A percentile compares a stretch with the other conserved stretches of the same genome.
Evolutionary conservation across 2,113 vertebrate species (phyloP).

Genomic region (Petrocephalus zakoni): DNA sequence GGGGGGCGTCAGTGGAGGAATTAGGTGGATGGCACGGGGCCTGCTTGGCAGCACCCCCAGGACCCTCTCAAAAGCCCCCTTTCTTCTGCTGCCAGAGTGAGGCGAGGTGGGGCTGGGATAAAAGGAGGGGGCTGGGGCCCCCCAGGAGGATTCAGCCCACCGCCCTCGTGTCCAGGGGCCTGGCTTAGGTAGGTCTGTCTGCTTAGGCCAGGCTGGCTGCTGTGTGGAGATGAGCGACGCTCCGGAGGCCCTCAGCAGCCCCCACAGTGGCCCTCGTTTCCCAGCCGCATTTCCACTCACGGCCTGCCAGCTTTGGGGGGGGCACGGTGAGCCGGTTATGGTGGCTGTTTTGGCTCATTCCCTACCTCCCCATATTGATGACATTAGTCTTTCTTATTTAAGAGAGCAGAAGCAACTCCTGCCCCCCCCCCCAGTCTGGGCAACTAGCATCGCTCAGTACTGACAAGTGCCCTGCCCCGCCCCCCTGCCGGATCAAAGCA

Average conservation of each 20-base stretch:
- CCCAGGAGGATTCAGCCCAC: background rate
- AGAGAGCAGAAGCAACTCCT: background rate
- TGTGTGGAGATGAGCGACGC: background rate
- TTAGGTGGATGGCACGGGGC: conserved; percentile 44
- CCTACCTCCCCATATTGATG: conserved; percentile 29
- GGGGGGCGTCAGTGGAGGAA: conserved; percentile 49
- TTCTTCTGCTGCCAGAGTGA: conserved; percentile 61
- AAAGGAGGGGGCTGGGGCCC: conserved; percentile 24
- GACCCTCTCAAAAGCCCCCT: conserved; percentile 42
- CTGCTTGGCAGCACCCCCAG: conserved; percentile 31
- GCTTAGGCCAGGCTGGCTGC: background rate
- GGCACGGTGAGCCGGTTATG: conserved; percentile 14
- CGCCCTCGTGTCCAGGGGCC: background rate
- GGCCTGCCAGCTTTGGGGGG: conserved; percentile 11
- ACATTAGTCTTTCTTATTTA: background rate
- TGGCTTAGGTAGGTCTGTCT: background rate
- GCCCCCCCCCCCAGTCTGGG: background rate
- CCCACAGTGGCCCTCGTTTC: background rate
- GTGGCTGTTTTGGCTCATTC: conserved; percentile 37
- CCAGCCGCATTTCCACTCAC: background rate
- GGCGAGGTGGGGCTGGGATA: conserved; percentile 33
- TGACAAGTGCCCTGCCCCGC: background rate
- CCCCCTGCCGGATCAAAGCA: background rate
- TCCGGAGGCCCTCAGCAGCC: too few species aligned
- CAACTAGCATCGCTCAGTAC: background rate